Evolutionary conservation across 2,797 vertebrate species (phyloP), one percentile per base, ranked within the genome.

Genomic region (Crypturellus tataupa): DNA sequence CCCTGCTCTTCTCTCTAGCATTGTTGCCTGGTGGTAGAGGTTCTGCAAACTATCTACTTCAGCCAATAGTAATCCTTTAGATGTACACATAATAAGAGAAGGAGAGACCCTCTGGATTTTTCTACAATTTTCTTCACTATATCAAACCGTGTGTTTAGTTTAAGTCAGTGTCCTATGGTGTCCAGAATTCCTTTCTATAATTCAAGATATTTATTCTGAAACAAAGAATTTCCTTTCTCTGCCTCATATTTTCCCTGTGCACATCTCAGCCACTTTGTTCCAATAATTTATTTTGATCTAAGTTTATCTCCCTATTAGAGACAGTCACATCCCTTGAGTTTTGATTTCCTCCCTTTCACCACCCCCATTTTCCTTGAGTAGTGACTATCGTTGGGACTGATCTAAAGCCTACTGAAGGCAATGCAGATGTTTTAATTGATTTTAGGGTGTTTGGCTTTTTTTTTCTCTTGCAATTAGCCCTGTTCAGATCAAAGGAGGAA

Each of bases 311-410:
- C 4, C 1, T 39, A 7, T 83, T 73, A 80, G 63, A 78, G 25
- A 64, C 11, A 51, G 17, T 47, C 25, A 68, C 4, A 3, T 35
- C 5, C 6, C 1, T 0, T 49, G 31, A 72, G 35, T 76, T 73
- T 25, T 23, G 1, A 2, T 55, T 89, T 7, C 8, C 10, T 60
- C 6, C 4, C 31, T 3, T 9, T 4, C 3, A 5, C 21, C 3
- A 10, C 4, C 3, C 4, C 21, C 24, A 14, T 73, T 81, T 79
- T 51, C 27, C 17, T 67, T 17, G 18, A 56, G 55, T n/a, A 56
- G 55, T 56, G 31, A 63, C 39, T 40, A 14, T 24, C 6, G 3
- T 44, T 53, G 21, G 27, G 4, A 10, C 20, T 58, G 7, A 77
- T 67, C 18, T 17, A 73, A 77, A 81, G 40, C 3, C n/a, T 17